These are phyloP conservation scores for Sphaerodactylus townsendi DNA, from an alignment of 2,113 vertebrate species.

Conservation along the genomic window DNA sequence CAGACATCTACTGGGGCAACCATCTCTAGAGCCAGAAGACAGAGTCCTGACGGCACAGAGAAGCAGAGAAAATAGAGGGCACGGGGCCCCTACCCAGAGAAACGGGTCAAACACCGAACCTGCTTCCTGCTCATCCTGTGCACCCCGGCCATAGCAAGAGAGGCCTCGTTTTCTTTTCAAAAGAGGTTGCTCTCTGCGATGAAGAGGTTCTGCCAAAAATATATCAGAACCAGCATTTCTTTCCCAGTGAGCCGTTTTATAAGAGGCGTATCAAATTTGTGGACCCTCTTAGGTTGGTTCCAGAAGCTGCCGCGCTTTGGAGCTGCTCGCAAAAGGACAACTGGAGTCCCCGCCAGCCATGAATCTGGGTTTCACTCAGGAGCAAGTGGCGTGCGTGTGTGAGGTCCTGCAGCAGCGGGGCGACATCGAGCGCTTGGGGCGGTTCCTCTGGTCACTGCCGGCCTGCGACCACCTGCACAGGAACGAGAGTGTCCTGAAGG, in stretches of 20 bases:
- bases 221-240: not conserved
- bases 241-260: not conserved
- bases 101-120: not conserved
- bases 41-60: too few relatives aligned
- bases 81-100: too few relatives aligned
- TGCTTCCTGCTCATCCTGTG: not conserved
- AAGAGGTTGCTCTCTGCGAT: too few relatives aligned
- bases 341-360: not conserved
- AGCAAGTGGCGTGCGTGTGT: slow-evolving; percentile 98
- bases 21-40: slow-evolving; percentile 8
- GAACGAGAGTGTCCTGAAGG: slow-evolving; percentile 97
- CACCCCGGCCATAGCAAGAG: not conserved
- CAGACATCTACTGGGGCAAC: slow-evolving; percentile 25
- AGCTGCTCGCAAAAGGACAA: not conserved
- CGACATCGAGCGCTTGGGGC: slow-evolving; percentile 93
- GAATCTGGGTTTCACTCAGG: slow-evolving; percentile 93
- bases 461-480: slow-evolving; percentile 98
- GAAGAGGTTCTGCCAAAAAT: not conserved
- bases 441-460: slow-evolving; percentile 95
- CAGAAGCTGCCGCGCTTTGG: not conserved
- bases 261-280: not conserved
- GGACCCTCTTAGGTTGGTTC: not conserved
- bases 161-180: not conserved
- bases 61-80: not conserved
- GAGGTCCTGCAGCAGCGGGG: slow-evolving; percentile 97